Evolutionary conservation across 2,888 invertebrate genomes (phyloP).

Genomic region (Microdon myrmicae): DNA sequence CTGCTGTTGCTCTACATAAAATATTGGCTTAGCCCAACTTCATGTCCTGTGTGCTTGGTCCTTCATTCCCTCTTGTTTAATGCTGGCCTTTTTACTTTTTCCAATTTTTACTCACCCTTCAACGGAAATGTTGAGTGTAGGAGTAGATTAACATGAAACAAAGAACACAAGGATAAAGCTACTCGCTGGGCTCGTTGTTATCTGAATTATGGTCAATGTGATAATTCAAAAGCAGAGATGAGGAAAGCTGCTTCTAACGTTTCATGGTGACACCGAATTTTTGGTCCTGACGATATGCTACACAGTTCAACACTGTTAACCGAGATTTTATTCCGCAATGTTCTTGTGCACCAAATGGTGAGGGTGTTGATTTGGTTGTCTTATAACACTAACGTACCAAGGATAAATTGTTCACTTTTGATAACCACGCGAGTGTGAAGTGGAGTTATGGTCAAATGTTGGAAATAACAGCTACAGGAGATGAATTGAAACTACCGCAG

Average conservation of each 20-base stretch:
- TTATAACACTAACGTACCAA: slow-evolving; percentile 18
- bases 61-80: background rate
- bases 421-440: slow-evolving; percentile 29
- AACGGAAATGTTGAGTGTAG: slow-evolving; percentile 19
- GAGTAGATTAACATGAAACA: slow-evolving; percentile 44
- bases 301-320: background rate
- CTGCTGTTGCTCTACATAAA: slow-evolving; percentile 47
- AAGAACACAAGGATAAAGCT: slow-evolving; percentile 32
- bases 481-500: too few relatives aligned
- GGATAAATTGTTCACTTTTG: slow-evolving; percentile 38
- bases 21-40: slow-evolving; percentile 43
- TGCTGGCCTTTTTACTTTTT: background rate
- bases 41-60: slow-evolving; percentile 13
- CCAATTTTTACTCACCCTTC: slow-evolving; percentile 3
- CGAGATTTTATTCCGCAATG: background rate
- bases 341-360: background rate
- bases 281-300: slow-evolving; percentile 33
- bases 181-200: slow-evolving; percentile 48
- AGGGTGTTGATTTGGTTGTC: slow-evolving; percentile 16
- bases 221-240: slow-evolving; percentile 54
- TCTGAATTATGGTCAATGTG: slow-evolving; percentile 54
- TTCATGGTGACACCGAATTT: slow-evolving; percentile 46
- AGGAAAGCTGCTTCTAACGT: slow-evolving; percentile 40
- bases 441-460: slow-evolving; percentile 28
- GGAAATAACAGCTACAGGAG: too few relatives aligned